A percentile compares a stretch with the other conserved stretches of the same genome.
Conservation (phyloP, 2,797 vertebrate genomes). For the Eleutherodactylus coqui region DNA sequence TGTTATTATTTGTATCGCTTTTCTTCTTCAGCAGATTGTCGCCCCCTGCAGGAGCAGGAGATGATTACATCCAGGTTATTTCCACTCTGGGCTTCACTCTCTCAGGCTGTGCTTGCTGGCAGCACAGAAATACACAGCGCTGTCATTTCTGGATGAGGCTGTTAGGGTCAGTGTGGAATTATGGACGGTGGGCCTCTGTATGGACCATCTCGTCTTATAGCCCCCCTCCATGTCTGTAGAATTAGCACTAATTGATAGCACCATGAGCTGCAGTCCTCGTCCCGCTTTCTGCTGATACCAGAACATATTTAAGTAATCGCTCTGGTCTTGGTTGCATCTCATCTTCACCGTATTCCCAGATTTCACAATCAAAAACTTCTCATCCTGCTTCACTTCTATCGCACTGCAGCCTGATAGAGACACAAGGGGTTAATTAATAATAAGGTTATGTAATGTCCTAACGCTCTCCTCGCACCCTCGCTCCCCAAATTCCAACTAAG, state of each 20-base stretch:
- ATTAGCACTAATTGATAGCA: neutral
- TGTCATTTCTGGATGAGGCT: neutral
- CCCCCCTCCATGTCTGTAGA: neutral
- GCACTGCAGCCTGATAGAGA: neutral
- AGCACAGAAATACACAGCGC: slow-evolving; percentile 45
- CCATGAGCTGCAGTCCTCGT: slow-evolving; percentile 35
- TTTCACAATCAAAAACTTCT: neutral
- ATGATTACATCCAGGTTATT: neutral
- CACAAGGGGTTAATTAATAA: no score
- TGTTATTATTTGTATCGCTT: no score
- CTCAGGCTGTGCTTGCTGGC: neutral
- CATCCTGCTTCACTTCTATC: neutral
- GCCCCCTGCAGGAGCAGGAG: neutral
- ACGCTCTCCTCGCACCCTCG: no score
- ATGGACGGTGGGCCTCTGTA: neutral
- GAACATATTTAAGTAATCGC: neutral
- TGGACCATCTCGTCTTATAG: neutral
- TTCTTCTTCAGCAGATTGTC: neutral
- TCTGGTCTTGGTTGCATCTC: neutral
- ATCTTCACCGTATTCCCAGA: neutral
- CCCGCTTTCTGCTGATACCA: slow-evolving; percentile 47
- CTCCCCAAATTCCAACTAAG: no score
- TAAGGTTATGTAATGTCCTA: no score
- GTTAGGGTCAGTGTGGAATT: neutral
- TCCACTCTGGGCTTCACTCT: neutral